phyloP scores from a whole-genome alignment of 2,113 vertebrate species.

The Protobothrops mucrosquamatus region DNA sequence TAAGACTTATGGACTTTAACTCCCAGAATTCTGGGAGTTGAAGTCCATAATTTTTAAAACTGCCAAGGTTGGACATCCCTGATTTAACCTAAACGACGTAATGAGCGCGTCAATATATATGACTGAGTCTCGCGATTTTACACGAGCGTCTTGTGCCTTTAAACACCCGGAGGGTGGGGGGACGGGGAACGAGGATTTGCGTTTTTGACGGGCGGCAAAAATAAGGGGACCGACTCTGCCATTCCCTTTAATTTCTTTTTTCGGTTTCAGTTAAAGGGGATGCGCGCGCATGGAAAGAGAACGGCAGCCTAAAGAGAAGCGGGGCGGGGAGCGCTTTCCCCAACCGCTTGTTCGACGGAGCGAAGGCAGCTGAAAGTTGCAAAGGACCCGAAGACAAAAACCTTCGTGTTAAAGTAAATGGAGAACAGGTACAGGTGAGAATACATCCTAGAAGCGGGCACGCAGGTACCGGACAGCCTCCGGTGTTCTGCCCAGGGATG shows the following conservation, averaged over 20 bases:
- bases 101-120: neutral
- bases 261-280: constrained; percentile 23
- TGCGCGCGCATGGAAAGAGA: neutral
- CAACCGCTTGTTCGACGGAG: neutral
- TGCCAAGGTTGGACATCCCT: neutral
- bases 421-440: neutral
- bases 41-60: neutral
- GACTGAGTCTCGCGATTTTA: neutral
- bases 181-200: accelerated
- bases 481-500: neutral
- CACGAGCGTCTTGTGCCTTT: neutral
- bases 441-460: neutral
- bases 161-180: neutral
- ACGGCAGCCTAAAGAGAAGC: neutral
- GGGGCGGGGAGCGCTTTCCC: neutral
- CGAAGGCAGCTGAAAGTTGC: constrained; percentile 18
- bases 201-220: constrained; percentile 16
- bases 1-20: no score
- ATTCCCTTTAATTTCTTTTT: constrained; percentile 16
- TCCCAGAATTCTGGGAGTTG: no score
- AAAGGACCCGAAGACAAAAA: neutral
- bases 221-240: neutral
- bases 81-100: neutral
- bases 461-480: neutral
- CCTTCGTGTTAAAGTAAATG: neutral